Conservation (phyloP, 2,888 invertebrate species). For the Scaptodrosophila latifasciaeformis region DNA sequence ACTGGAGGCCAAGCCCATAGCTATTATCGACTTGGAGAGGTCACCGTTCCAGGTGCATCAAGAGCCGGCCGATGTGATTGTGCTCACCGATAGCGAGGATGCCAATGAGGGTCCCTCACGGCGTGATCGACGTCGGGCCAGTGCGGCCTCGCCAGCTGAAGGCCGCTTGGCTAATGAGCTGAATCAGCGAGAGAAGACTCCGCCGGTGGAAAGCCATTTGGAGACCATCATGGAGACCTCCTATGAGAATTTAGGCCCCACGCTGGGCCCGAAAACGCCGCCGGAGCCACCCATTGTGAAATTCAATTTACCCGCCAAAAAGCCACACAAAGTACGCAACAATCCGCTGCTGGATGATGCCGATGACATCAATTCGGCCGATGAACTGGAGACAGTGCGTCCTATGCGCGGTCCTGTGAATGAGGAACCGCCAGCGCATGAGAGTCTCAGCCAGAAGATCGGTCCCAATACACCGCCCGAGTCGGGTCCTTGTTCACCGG, state of each 20-base stretch:
- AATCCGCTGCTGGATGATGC: slow-evolving; percentile 80
- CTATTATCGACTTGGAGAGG: slow-evolving; percentile 89
- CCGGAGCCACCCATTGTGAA: slow-evolving; percentile 81
- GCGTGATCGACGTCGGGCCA: slow-evolving; percentile 39
- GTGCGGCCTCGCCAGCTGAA: slow-evolving; percentile 35
- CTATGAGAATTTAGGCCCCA: slow-evolving; percentile 72
- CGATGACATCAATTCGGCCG: slow-evolving; percentile 59
- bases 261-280: slow-evolving; percentile 83
- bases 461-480: slow-evolving; percentile 85
- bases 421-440: slow-evolving; percentile 63
- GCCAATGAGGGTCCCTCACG: slow-evolving; percentile 66
- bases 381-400: slow-evolving; percentile 49
- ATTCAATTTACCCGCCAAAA: slow-evolving; percentile 78
- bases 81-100: slow-evolving; percentile 87
- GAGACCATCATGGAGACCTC: slow-evolving; percentile 72
- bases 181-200: slow-evolving; percentile 67
- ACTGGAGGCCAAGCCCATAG: slow-evolving; percentile 80
- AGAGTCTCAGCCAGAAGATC: slow-evolving; percentile 74
- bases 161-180: slow-evolving; percentile 52
- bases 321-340: slow-evolving; percentile 78
- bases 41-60: slow-evolving; percentile 90
- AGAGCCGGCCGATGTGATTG: slow-evolving; percentile 87
- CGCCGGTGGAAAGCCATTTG: slow-evolving; percentile 51
- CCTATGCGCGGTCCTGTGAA: slow-evolving; percentile 38
- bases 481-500: slow-evolving; percentile 83